Evolutionary conservation across 2,888 invertebrate genomes (phyloP), one percentile per base, ranked within the genome.

Genomic region (Xanthia icteritia): DNA sequence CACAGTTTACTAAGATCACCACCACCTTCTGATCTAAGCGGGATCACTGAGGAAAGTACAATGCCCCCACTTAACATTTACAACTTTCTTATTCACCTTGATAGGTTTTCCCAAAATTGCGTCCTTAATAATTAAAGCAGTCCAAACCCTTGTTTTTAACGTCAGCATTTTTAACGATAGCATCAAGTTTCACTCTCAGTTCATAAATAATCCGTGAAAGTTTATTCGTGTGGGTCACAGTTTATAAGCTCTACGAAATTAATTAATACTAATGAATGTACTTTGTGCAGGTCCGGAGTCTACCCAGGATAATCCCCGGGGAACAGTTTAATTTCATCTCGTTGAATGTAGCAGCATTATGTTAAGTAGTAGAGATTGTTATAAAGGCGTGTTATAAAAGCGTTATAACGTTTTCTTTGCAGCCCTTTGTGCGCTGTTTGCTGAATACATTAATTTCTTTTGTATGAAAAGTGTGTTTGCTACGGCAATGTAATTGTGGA

Each of bases 181-280:
- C 88, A 89, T 82, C 84, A 85, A 87, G 85, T 86, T 87, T 88
- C 87, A 89, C 90, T 92, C 85, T 77, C 77, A 71, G 81, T 80
- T 89, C 74, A 87, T 91, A 89, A 90, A 67, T 67, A 67, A 67
- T 54, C 67, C 36, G 67, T n/a, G 67, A 64, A 82, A 79, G 76
- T 83, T 83, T 78, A 83, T 82, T 56, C 78, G 78, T 80, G 78
- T 81, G 77, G 76, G 77, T 75, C 72, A 74, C 79, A 81, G 82
- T 88, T 87, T 89, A 86, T 90, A 89, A 91, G 88, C 90, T 90
- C 84, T 87, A 86, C 86, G 85, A 91, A 92, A 92, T 93, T 92
- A 92, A 93, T 93, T 92, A 92, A 91, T 91, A 90, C 91, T 90
- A 91, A 92, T 92, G 87, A 91, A 92, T 89, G 85, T 91, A 89